Evolutionary conservation across 2,888 invertebrate species (phyloP).

Genomic region (Eilema sororculum): DNA sequence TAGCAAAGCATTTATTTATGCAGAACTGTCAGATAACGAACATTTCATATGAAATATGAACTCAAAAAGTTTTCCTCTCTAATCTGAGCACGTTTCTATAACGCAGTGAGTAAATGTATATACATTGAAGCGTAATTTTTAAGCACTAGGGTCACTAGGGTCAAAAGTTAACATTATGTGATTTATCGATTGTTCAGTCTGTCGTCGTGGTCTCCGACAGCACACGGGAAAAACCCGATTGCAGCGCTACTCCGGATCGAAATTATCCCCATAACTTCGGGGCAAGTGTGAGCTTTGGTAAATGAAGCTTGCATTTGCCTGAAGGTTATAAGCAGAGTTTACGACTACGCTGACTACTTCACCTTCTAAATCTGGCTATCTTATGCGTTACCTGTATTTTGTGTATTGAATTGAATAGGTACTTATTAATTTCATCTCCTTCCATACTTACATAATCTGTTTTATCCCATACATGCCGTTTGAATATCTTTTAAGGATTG

Average conservation of each 20-base stretch:
- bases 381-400: too few relatives aligned
- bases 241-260: neutral
- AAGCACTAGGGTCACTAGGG: conserved; percentile 29
- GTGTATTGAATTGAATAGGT: too few relatives aligned
- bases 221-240: neutral
- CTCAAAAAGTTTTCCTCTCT: neutral
- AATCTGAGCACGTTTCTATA: conserved; percentile 9
- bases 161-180: conserved; percentile 20
- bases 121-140: conserved; percentile 25
- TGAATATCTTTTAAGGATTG: neutral
- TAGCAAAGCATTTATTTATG: neutral
- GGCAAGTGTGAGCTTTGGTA: too few relatives aligned
- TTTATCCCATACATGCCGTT: neutral
- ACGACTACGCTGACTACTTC: too few relatives aligned
- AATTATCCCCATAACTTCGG: neutral
- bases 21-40: neutral
- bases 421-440: too few relatives aligned
- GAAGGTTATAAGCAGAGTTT: too few relatives aligned
- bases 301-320: too few relatives aligned
- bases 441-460: neutral
- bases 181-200: conserved; percentile 9
- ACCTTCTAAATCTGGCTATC: too few relatives aligned
- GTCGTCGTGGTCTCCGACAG: neutral
- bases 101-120: neutral
- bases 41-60: neutral